Evolutionary conservation across 1,140 invertebrate genomes (phyloP), one percentile per base, ranked within the genome.

Genomic region (Dinothrombium tinctorium): DNA sequence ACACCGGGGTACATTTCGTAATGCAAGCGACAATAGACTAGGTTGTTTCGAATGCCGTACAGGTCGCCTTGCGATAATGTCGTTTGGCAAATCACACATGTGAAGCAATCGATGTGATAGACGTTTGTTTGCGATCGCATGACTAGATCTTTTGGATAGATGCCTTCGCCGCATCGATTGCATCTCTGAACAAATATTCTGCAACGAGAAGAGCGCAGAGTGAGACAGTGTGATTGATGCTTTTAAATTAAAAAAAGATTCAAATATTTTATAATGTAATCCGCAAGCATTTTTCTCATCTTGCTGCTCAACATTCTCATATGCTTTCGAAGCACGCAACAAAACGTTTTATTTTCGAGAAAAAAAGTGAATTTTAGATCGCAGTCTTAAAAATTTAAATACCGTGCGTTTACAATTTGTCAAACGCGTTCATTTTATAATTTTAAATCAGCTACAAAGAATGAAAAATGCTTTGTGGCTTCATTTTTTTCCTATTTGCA

Each of bases 71-170:
- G 62, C 19, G 56, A 59, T n/a, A 69, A 53, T 21, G 58, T 54
- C 31, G 57, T 53, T 39, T 77, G 73, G 60, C 86, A 90, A 37
- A 76, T 71, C 15, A 73, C 70, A 56, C 83, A 92, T 2, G 73
- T 74, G 63, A 92, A 92, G 61, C 83, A 92, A 43, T 75, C 71
- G 36, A 86, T 65, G 58, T 92, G 83, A 59, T 81, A 92, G 33
- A 89, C 80, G 49, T 76, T 65, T 48, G 82, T 78, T 21, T 56
- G 54, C 0, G 81, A 82, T 45, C 80, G 60, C 82, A 89, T 90
- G 52, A 90, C 83, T 51, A 89, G 63, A 62, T 90, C 83, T 48
- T 74, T 74, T n/a, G 80, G 72, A 11, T 74, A 73, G 51, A 92
- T 64, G 49, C 76, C 79, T 25, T 73, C 69, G 12, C 74, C 71